Evolutionary conservation across 1,140 invertebrate genomes (phyloP), one percentile per base, ranked within the genome.

Genomic region (Cyrtorhinus lividipennis): DNA sequence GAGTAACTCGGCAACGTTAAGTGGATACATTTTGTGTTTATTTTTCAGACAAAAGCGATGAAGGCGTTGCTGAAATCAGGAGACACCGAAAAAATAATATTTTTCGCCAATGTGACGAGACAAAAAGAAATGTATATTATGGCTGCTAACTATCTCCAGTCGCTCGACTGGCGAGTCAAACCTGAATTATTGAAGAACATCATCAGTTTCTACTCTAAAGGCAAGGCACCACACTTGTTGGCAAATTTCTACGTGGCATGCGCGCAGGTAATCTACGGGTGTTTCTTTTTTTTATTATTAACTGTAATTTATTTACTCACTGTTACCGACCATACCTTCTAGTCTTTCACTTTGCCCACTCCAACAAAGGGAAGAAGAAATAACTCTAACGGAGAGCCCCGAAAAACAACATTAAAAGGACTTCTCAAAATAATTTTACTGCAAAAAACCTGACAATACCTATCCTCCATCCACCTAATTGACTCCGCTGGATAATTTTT

Each of bases 91-190:
- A 94, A 95, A 74, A 94, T 99, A 24, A 86, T 95, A 18, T 93
- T 95, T 70, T 99, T 98, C 74, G 93, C 95, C 0, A 90, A 91
- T 64, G 93, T 97, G 22, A 94, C 93, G 0, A 77, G 93, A 44
- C 89, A 96, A 70, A 82, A 84, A 63, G 90, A 92, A 69, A 94
- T 90, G 26, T 91, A 91, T 69, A 83, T 96, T 1, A 92, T 98
- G 90, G 95, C 95, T 0, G 96, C 91, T 0, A 97, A 98, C 77
- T 98, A 95, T 76, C 76, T 99, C 13, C 92, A 98, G 71, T 86
- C 92, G 0, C 72, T 94, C 1, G 90, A 96, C 70, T 98, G 94
- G 94, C 84, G 89, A 68, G 84, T 88, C 66, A 81, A 94, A 64
- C 84, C 89, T 0, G 87, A 92, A 61, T 81, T 96, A 18, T 81